These are phyloP conservation scores for Ciconia boyciana DNA, from an alignment of 2,113 vertebrate genomes.

Conservation along the genomic window DNA sequence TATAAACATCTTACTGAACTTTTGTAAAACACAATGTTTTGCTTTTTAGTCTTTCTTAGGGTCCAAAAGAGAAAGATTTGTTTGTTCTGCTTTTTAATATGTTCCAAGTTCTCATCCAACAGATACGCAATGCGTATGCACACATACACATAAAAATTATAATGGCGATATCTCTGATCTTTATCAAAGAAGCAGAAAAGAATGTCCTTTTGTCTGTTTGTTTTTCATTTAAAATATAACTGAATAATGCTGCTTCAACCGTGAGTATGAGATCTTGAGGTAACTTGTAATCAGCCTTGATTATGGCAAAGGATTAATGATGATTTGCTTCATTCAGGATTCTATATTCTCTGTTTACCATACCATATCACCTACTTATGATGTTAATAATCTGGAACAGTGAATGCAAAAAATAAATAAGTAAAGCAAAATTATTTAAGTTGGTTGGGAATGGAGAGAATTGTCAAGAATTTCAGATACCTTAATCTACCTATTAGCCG, in stretches of 20 bases:
- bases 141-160: not conserved
- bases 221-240: not conserved
- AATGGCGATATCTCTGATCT: not conserved
- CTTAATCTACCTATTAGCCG: not conserved
- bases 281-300: not conserved
- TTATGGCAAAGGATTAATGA: not conserved
- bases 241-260: not conserved
- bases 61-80: not conserved
- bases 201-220: not conserved
- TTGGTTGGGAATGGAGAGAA: slow-evolving; percentile 10
- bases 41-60: not conserved
- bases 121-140: not conserved
- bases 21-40: not conserved
- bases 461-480: not conserved
- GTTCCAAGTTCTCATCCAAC: not conserved
- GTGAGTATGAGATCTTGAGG: not conserved
- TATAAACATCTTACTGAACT: not conserved
- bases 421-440: not conserved
- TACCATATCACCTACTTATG: not conserved
- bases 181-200: not conserved
- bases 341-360: not conserved
- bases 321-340: not conserved
- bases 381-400: not conserved
- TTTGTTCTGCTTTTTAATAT: not conserved
- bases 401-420: not conserved